A percentile compares a stretch with the other conserved stretches of the same genome.
Conservation (phyloP, 2,888 invertebrate genomes). For the Pandemis heparana region DNA sequence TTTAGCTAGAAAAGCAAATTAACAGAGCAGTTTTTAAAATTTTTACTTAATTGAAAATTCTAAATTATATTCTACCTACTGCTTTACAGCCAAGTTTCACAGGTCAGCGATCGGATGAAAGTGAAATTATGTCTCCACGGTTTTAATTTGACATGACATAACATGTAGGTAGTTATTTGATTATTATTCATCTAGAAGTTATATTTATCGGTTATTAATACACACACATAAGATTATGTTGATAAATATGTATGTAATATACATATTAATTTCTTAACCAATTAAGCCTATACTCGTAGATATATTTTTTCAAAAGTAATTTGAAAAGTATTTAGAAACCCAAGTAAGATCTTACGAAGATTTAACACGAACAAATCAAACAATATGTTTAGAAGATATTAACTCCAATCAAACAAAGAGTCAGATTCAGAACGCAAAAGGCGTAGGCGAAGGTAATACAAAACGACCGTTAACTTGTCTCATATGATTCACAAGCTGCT, state of each 20-base stretch:
- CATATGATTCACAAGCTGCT: slow-evolving; percentile 58
- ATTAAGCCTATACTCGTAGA: not conserved
- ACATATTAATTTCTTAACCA: not conserved
- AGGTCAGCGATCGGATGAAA: not conserved
- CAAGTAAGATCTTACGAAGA: not conserved
- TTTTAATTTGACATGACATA: slow-evolving; percentile 5
- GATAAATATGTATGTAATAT: not conserved
- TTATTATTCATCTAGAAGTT: not conserved
- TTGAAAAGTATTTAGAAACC: too few species aligned
- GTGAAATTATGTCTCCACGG: slow-evolving; percentile 7
- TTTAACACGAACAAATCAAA: not conserved
- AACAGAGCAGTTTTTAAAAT: too few species aligned
- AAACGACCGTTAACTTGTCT: slow-evolving; percentile 52
- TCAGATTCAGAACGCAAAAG: slow-evolving; percentile 52
- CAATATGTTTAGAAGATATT: not conserved
- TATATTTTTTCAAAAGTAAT: not conserved
- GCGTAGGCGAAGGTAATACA: slow-evolving; percentile 60
- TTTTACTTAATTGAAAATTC: too few species aligned
- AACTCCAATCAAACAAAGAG: slow-evolving; percentile 32
- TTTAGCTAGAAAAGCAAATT: not conserved
- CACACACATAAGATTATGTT: too few species aligned
- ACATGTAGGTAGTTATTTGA: not conserved
- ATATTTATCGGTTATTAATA: slow-evolving; percentile 8
- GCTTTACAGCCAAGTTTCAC: not conserved
- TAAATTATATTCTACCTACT: too few species aligned